Conservation (phyloP, 2,113 vertebrate genomes). For the Clinocottus analis region DNA sequence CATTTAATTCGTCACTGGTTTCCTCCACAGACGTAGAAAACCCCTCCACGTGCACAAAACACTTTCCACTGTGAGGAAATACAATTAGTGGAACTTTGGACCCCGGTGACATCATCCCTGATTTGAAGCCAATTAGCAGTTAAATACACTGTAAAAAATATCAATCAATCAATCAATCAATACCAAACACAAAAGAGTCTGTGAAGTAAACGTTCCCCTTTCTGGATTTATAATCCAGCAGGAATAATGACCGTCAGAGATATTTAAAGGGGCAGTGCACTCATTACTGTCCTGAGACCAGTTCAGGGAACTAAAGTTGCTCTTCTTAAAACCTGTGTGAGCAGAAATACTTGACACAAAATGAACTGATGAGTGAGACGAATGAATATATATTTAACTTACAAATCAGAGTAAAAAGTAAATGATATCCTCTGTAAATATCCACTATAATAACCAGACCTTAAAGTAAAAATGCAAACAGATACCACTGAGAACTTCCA, state of each 20-base stretch:
- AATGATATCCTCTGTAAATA: constrained; percentile 24
- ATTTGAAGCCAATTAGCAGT: not conserved
- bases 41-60: not conserved
- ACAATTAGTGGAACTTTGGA: too few species aligned
- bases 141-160: not conserved
- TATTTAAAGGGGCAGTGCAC: not conserved
- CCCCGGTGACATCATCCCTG: too few species aligned
- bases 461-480: not conserved
- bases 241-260: not conserved
- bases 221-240: not conserved
- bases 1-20: not conserved
- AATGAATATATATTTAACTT: not conserved
- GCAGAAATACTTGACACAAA: too few species aligned
- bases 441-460: constrained; percentile 13
- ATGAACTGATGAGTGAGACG: not conserved
- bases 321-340: too few species aligned
- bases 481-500: constrained; percentile 12
- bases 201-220: not conserved
- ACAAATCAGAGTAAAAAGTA: not conserved
- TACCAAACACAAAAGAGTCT: not conserved
- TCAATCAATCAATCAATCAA: too few species aligned
- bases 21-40: not conserved
- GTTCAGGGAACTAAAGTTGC: not conserved
- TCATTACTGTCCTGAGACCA: not conserved
- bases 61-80: too few species aligned